phyloP scores from a whole-genome alignment of 2,888 invertebrate genomes.

The Priocnemis perturbator region DNA sequence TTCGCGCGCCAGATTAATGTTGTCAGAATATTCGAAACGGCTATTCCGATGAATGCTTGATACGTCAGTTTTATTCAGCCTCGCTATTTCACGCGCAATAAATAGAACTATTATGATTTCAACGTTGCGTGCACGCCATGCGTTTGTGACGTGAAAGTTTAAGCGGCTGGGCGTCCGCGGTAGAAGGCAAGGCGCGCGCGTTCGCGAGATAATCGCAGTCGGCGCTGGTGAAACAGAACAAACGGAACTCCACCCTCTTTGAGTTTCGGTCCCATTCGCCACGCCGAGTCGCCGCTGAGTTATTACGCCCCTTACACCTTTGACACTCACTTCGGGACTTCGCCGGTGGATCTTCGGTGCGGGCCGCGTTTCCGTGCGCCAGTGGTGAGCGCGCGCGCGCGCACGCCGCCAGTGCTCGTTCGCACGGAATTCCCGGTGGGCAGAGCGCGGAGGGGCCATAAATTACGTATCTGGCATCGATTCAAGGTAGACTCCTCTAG shows the following conservation, averaged over 20 bases:
- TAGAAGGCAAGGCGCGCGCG: too few species aligned
- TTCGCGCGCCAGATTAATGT: too few species aligned
- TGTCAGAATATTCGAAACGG: too few species aligned
- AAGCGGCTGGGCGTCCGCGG: too few species aligned
- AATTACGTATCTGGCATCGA: conserved; percentile 56
- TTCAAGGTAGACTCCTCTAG: conserved; percentile 49
- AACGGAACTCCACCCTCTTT: neutral
- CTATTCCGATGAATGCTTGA: too few species aligned
- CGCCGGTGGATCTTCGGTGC: neutral
- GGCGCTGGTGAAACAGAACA: neutral
- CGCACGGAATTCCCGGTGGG: conserved; percentile 27
- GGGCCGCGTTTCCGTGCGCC: neutral
- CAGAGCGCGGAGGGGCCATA: conserved; percentile 31
- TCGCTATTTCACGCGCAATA: too few species aligned
- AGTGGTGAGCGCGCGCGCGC: neutral
- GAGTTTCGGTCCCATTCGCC: too few species aligned
- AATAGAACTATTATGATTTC: too few species aligned
- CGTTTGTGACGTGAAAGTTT: too few species aligned
- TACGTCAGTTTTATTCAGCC: too few species aligned
- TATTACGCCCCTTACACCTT: conserved; percentile 8
- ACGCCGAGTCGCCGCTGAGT: neutral
- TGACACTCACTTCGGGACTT: conserved; percentile 3
- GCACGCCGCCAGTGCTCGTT: too few species aligned
- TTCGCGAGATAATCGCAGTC: neutral
- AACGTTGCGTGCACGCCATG: too few species aligned